Evolutionary conservation across 2,113 vertebrate genomes (phyloP), one percentile per base, ranked within the genome.

Genomic region (Larimichthys crocea): DNA sequence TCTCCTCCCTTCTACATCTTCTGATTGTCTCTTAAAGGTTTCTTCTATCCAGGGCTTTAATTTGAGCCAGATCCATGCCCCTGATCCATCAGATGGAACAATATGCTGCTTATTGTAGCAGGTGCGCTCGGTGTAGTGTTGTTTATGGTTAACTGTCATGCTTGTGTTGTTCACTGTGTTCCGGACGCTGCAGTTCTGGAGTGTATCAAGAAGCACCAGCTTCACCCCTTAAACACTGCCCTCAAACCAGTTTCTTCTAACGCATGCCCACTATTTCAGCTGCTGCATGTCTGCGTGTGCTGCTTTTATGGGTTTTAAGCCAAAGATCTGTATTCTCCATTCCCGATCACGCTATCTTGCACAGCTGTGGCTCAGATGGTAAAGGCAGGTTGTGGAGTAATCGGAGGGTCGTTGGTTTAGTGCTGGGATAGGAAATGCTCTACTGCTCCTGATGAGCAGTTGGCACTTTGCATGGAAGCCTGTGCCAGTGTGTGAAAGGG

Each of bases 11-110:
- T 64, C 64, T 56, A 78, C 74, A 70, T 76, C 62, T 74, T 87
- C 65, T 67, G 55, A 86, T 86, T 75, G 78, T 87, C 80, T 91
- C 84, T 74, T 85, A 50, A 86, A 78, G 69, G 69, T 86, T 83
- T 79, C 44, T 66, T 86, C 84, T 73, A 65, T 77, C 82, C 4
- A 0, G 9, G 44, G 22, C 12, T 73, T 85, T 88, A 77, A 87
- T 89, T 85, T 86, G 74, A 74, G 61, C 82, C 79, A 76, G 61
- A 63, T 68, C 53, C 57, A 40, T 55, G 49, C 50, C 35, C 26
- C 49, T 12, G 17, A 53, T 69, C 81, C 59, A 22, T 76, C 57
- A 73, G 22, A 83, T 20, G 62, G 9, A 75, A 50, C 76, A 80
- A 52, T 20, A 26, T 46, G 73, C 76, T 82, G 64, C 64, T 44